phyloP scores from a whole-genome alignment of 2,797 vertebrate species.

The Rhynchonycteris naso region DNA sequence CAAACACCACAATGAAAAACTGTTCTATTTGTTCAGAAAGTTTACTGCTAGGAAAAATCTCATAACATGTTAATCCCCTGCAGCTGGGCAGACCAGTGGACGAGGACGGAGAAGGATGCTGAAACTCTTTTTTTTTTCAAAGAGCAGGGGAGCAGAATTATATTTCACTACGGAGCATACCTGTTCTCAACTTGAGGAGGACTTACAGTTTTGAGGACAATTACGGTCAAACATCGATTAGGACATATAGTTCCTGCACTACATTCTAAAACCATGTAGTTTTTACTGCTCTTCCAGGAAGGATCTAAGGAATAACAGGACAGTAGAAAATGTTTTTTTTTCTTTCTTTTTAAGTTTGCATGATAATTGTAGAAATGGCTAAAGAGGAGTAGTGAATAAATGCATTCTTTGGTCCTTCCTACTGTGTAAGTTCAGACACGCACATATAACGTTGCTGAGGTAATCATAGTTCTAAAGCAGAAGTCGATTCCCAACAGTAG shows the following conservation, averaged over 20 bases:
- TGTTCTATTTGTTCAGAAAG: slow-evolving; percentile 71
- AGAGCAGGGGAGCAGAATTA: neutral
- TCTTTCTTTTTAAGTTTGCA: neutral
- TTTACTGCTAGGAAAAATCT: slow-evolving; percentile 84
- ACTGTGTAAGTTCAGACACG: neutral
- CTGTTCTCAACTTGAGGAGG: neutral
- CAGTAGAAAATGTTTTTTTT: neutral
- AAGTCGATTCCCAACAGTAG: neutral
- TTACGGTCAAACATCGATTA: neutral
- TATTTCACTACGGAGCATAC: neutral
- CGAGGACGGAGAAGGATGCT: neutral
- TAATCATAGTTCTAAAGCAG: slow-evolving; percentile 1
- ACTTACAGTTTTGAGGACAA: neutral
- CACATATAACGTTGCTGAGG: neutral
- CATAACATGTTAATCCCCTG: slow-evolving; percentile 76
- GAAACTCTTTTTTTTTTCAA: neutral
- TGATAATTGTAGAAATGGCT: neutral
- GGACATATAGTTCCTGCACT: neutral
- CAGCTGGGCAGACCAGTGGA: slow-evolving; percentile 65
- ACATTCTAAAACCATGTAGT: neutral
- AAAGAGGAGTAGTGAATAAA: neutral
- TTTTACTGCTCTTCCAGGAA: neutral
- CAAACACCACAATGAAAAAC: slow-evolving; percentile 75
- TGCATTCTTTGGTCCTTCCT: neutral
- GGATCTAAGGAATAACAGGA: neutral